Conservation (phyloP, 2,888 invertebrate genomes). For the Epistrophe eligans region DNA sequence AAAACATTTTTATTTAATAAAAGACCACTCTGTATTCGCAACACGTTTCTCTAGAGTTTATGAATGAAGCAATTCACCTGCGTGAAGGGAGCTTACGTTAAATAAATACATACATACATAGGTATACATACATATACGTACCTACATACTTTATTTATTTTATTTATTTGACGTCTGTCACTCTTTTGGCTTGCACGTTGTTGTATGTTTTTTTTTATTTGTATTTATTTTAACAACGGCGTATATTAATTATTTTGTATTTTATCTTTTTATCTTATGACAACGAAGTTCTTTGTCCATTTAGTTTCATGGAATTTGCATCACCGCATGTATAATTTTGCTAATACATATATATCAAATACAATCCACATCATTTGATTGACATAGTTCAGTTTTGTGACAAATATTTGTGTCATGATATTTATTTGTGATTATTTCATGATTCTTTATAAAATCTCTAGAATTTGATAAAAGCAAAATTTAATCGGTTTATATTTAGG, state of each 20-base stretch:
- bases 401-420: neutral
- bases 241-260: slow-evolving; percentile 68
- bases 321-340: neutral
- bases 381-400: neutral
- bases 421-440: too few relatives aligned
- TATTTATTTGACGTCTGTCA: slow-evolving; percentile 33
- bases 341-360: neutral
- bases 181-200: neutral
- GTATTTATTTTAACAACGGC: slow-evolving; percentile 60
- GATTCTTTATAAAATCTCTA: too few relatives aligned
- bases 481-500: too few relatives aligned
- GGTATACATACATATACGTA: neutral
- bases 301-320: slow-evolving; percentile 20
- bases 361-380: neutral
- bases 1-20: slow-evolving; percentile 9
- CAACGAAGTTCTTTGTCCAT: slow-evolving; percentile 24
- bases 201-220: neutral
- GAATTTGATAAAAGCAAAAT: too few relatives aligned
- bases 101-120: too few relatives aligned
- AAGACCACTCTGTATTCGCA: slow-evolving; percentile 31
- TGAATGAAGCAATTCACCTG: slow-evolving; percentile 62
- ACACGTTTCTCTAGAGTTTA: slow-evolving; percentile 58
- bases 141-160: slow-evolving; percentile 16
- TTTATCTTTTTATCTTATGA: slow-evolving; percentile 17
- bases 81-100: slow-evolving; percentile 2